Evolutionary conservation across 2,113 vertebrate species (phyloP), one percentile per base, ranked within the genome.

Genomic region (Crotalus horridus): DNA sequence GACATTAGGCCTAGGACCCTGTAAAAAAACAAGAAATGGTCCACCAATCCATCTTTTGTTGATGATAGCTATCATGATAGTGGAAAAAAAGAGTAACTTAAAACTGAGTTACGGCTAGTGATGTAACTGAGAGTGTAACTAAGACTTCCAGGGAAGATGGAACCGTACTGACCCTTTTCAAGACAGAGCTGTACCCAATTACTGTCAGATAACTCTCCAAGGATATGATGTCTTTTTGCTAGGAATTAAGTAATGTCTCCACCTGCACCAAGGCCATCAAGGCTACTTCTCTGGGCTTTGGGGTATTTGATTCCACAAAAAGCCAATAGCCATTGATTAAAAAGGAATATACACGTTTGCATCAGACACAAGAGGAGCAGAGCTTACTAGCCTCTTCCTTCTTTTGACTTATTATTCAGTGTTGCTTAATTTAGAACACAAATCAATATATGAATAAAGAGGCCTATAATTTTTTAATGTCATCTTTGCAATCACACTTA

Each of bases 391-490:
- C 29, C 53, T 13, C 15, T 87, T 88, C 92, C 55, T 93, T 91
- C 89, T 94, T 91, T 93, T 91, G 87, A 81, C 89, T 95, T 96
- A 95, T 96, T 96, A 96, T 96, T 95, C 3, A 15, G 21, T 91
- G 88, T 95, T 88, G 88, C 87, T 96, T 96, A 96, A 97, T 96
- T 95, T 94, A 94, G 95, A 95, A 96, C 94, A 85, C 95, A 96
- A 96, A 96, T 95, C 95, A 94, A 97, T 96, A 91, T 94, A 95
- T 95, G 95, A 95, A 90, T 93, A 93, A 95, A 95, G 94, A 89
- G 94, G 93, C 85, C 43, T 89, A 93, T 95, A 93, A 96, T 96
- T 96, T 97, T 96, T 94, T 58, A 92, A 92, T 90, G 93, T 93
- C 95, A 85, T 95, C 87, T 92, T 1, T 90, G 91, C 90, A 90